Percentiles rank a stretch among this genome's conserved stretches.
phyloP scores from a whole-genome alignment of 2,113 vertebrate genomes.

The Ptilonorhynchus violaceus region DNA sequence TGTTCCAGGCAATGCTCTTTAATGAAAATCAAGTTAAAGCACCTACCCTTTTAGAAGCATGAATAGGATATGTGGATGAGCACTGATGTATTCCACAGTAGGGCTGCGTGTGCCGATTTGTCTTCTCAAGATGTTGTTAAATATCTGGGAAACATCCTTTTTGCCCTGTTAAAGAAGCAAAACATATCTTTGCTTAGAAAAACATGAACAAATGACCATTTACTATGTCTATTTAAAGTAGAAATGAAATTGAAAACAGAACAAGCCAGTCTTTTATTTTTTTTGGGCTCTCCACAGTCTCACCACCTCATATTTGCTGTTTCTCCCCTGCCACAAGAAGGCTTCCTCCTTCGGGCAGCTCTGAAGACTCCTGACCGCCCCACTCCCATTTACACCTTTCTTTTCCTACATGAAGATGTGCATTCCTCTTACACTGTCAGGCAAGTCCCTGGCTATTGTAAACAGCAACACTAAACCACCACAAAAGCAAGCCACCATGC shows the following conservation, averaged over 20 bases:
- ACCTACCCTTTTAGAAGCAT: conserved; percentile 93
- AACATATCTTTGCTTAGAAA: not conserved
- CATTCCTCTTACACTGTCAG: not conserved
- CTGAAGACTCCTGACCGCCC: not conserved
- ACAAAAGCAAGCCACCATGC: not conserved
- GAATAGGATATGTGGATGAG: conserved; percentile 92
- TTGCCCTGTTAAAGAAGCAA: conserved; percentile 83
- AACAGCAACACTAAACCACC: not conserved
- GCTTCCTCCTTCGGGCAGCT: accelerated
- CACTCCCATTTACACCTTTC: not conserved
- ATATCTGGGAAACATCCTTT: conserved; percentile 97
- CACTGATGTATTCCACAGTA: conserved; percentile 93
- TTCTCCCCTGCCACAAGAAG: not conserved
- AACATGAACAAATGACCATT: not conserved
- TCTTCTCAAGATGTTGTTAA: conserved; percentile 96
- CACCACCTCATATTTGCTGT: not conserved
- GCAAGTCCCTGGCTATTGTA: not conserved
- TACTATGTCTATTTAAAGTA: not conserved
- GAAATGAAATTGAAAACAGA: not conserved
- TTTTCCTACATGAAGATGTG: not conserved
- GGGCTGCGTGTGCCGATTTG: conserved; percentile 92
- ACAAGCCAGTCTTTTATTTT: not conserved
- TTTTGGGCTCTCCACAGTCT: not conserved
- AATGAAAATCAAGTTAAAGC: not conserved
- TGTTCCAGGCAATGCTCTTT: not conserved